A percentile compares a stretch with the other conserved stretches of the same genome.
Evolutionary conservation across 2,113 vertebrate species (phyloP).

Genomic region (Xenopus laevis): DNA sequence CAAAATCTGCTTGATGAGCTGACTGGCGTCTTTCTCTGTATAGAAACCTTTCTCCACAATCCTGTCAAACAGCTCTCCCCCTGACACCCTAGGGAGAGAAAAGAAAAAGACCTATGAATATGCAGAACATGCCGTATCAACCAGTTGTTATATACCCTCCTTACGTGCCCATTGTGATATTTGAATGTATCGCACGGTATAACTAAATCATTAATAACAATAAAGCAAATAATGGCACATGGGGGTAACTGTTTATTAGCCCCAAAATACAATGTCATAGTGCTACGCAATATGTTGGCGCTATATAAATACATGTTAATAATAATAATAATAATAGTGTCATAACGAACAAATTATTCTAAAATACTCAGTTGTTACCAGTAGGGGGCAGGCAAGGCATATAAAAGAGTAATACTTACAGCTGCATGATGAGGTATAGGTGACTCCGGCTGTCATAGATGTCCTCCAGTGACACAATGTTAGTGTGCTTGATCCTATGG

Average conservation of each 20-base stretch:
- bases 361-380: background rate
- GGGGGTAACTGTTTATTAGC: no score
- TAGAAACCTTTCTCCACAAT: constrained; percentile 98
- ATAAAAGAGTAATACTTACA: constrained; percentile 72
- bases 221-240: no score
- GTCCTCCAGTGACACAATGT: constrained; percentile 95
- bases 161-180: background rate
- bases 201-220: no score
- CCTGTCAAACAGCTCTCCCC: constrained; percentile 93
- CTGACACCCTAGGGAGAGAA: constrained; percentile 74
- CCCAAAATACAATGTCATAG: no score
- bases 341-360: no score
- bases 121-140: no score
- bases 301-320: no score
- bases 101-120: no score
- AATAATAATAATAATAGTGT: no score
- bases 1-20: constrained; percentile 92
- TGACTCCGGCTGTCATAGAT: constrained; percentile 93
- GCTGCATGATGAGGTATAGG: constrained; percentile 98
- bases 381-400: constrained; percentile 13
- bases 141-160: background rate
- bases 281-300: no score
- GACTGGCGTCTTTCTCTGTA: constrained; percentile 93
- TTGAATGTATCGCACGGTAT: background rate
- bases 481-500: constrained; percentile 89